Conservation (phyloP, 2,888 invertebrate genomes). For the Scelioninae gen. 1 region DNA sequence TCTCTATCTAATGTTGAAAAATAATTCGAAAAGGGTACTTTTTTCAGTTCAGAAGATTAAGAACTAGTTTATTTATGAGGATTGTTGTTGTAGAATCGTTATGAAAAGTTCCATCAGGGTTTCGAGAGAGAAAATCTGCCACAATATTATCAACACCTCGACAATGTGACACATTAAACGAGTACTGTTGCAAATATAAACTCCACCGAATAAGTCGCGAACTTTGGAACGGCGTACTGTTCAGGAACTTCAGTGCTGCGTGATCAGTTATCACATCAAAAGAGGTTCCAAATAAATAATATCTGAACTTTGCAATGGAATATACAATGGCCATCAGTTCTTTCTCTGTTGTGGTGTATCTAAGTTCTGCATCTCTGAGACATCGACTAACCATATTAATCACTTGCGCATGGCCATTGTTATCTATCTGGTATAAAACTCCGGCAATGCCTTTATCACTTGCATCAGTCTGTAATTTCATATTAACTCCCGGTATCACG, state of each 20-base stretch:
- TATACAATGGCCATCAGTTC: constrained; percentile 22
- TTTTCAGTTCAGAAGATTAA: no score
- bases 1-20: no score
- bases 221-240: background rate
- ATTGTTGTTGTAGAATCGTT: background rate
- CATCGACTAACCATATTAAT: constrained; percentile 31
- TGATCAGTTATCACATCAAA: constrained; percentile 32
- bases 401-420: background rate
- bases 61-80: no score
- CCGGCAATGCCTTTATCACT: constrained; percentile 63
- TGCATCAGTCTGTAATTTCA: constrained; percentile 59
- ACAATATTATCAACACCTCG: constrained; percentile 6
- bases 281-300: background rate
- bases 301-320: constrained; percentile 16
- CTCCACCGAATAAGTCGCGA: constrained; percentile 14
- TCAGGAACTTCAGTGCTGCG: constrained; percentile 7
- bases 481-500: constrained; percentile 5
- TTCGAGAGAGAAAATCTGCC: constrained; percentile 5
- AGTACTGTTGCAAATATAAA: constrained; percentile 14
- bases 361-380: constrained; percentile 10
- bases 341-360: constrained; percentile 39
- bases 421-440: constrained; percentile 57
- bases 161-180: background rate
- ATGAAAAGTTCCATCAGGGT: constrained; percentile 6
- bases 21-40: no score